Conservation (phyloP, 92 coral and sea anemone species). For the Siderastrea radians region DNA sequence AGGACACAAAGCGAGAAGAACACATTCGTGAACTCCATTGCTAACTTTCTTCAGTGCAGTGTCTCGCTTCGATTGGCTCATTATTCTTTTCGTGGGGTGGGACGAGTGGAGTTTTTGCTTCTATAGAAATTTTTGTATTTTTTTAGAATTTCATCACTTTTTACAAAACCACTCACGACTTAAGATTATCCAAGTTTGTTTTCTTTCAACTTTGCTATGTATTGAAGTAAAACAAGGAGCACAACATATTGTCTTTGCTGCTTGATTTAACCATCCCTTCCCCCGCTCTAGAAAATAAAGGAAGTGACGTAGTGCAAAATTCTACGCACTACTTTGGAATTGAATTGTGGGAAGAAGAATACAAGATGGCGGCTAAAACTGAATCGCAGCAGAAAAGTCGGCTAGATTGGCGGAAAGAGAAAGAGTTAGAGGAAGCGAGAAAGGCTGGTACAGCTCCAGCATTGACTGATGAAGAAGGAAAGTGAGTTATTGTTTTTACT, state of each 20-base stretch:
- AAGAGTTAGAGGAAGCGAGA: constrained; percentile 98
- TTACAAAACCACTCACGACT: no score
- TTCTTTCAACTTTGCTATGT: background rate
- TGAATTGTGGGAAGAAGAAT: constrained; percentile 71
- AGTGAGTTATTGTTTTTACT: constrained; percentile 64
- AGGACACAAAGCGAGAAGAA: constrained; percentile 14
- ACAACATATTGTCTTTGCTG: background rate
- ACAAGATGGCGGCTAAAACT: constrained; percentile 93
- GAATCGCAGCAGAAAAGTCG: constrained; percentile 92
- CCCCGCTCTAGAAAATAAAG: background rate
- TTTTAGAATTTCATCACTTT: background rate
- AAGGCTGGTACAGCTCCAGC: constrained; percentile 99
- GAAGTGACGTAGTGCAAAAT: constrained; percentile 30
- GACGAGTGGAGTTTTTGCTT: background rate
- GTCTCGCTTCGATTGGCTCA: constrained; percentile 37
- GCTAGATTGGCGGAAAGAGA: constrained; percentile 98
- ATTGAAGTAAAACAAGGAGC: background rate
- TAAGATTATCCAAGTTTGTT: no score
- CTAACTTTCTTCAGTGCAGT: constrained; percentile 6
- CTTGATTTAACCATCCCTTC: constrained; percentile 30
- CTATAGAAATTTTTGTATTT: background rate
- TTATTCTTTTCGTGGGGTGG: background rate
- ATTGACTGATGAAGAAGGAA: constrained; percentile 98
- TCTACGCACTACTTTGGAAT: constrained; percentile 22
- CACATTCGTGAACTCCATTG: constrained; percentile 22